phyloP scores from a whole-genome alignment of 2,888 invertebrate species.

The Marronus borbonicus region DNA sequence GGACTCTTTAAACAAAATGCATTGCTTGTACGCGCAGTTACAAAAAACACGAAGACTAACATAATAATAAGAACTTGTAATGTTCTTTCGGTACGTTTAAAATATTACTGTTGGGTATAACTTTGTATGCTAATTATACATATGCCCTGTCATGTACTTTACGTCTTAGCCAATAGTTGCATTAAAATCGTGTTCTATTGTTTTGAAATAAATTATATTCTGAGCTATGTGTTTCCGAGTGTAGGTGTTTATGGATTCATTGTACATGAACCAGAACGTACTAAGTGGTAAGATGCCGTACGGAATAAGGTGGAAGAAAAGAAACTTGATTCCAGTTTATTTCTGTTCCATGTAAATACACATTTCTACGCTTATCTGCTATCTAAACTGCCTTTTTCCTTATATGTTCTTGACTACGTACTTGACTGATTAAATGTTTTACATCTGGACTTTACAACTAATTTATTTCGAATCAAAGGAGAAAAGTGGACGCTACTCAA shows the following conservation, averaged over 20 bases:
- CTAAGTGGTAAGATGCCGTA: constrained; percentile 54
- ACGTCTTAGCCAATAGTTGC: constrained; percentile 68
- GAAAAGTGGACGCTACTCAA: constrained; percentile 36
- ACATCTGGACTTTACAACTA: constrained; percentile 43
- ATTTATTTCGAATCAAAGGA: constrained; percentile 48
- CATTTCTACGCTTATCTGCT: constrained; percentile 50
- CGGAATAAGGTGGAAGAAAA: constrained; percentile 35
- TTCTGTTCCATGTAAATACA: constrained; percentile 52
- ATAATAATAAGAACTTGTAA: constrained; percentile 50
- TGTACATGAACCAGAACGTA: constrained; percentile 62
- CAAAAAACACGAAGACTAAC: constrained; percentile 32
- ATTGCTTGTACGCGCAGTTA: constrained; percentile 8
- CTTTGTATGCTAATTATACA: constrained; percentile 70
- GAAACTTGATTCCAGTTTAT: constrained; percentile 45
- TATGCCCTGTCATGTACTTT: constrained; percentile 69
- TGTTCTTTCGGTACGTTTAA: constrained; percentile 42
- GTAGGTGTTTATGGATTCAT: constrained; percentile 69
- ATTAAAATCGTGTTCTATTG: constrained; percentile 70
- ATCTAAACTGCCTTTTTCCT: constrained; percentile 52
- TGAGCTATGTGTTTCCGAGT: constrained; percentile 58
- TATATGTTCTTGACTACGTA: constrained; percentile 39
- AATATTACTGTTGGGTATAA: constrained; percentile 59
- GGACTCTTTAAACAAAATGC: constrained; percentile 1
- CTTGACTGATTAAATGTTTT: constrained; percentile 30
- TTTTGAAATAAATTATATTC: constrained; percentile 70